A percentile compares a stretch with the other conserved stretches of the same genome.
Conservation (phyloP, 2,888 invertebrate species). For the Rotaria magnacalcarata region DNA sequence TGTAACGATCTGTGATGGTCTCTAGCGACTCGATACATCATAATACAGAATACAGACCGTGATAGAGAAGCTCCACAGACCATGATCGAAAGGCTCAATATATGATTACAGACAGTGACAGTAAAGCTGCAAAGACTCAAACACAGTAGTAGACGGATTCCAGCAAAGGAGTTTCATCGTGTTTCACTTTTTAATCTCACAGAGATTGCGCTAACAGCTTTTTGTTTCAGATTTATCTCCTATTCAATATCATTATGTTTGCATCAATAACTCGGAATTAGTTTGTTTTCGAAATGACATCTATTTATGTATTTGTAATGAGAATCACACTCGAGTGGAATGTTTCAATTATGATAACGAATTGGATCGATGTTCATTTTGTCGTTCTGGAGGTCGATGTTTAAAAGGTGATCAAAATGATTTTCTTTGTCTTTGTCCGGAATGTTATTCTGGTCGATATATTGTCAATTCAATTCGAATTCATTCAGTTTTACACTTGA, state of each 20-base stretch:
- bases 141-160: too few species aligned
- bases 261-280: not conserved
- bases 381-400: not conserved
- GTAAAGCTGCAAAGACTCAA: too few species aligned
- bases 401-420: not conserved
- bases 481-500: not conserved
- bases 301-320: not conserved
- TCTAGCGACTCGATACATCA: too few species aligned
- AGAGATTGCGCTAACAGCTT: too few species aligned
- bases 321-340: not conserved
- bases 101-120: too few species aligned
- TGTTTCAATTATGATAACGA: not conserved
- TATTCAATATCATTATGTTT: not conserved
- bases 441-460: not conserved
- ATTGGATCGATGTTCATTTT: not conserved
- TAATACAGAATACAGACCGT: too few species aligned
- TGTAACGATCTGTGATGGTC: too few species aligned
- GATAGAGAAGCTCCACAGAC: too few species aligned
- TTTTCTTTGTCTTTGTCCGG: not conserved
- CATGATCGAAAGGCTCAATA: too few species aligned
- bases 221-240: not conserved
- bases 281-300: not conserved
- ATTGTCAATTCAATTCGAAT: not conserved
- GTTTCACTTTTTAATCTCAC: too few species aligned
- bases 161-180: too few species aligned